phyloP scores from a whole-genome alignment of 2,888 invertebrate species.

The Drosophila quinaria region DNA sequence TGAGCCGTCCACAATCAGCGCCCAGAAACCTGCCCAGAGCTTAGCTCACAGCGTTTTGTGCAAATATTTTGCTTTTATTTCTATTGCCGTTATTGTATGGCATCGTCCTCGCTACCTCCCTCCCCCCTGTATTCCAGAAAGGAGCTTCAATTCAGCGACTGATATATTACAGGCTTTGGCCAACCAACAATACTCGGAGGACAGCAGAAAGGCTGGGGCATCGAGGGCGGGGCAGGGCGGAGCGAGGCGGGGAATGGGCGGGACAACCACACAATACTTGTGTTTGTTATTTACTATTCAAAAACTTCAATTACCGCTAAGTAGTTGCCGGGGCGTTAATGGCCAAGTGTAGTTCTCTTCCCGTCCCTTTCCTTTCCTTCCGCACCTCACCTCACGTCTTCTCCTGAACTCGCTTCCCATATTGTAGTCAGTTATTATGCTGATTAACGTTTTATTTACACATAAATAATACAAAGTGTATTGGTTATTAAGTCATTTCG shows the following conservation, averaged over 20 bases:
- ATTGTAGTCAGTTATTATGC: conserved; percentile 49
- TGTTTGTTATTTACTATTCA: conserved; percentile 70
- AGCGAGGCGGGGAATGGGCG: background rate
- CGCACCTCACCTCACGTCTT: background rate
- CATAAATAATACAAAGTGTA: conserved; percentile 64
- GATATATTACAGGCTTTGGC: conserved; percentile 49
- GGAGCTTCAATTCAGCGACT: conserved; percentile 14
- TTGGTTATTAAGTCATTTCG: conserved; percentile 71
- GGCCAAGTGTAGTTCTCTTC: conserved; percentile 14
- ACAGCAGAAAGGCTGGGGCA: background rate
- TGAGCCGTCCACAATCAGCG: conserved; percentile 74
- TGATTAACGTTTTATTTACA: conserved; percentile 69
- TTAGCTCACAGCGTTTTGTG: conserved; percentile 37
- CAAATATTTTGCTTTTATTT: conserved; percentile 44
- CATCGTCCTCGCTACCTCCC: background rate
- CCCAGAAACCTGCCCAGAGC: conserved; percentile 14
- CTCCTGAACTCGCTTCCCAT: background rate
- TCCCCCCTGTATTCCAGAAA: background rate
- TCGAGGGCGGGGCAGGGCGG: background rate
- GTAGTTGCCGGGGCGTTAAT: conserved; percentile 59
- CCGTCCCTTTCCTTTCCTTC: no score
- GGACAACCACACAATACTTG: conserved; percentile 16
- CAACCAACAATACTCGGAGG: conserved; percentile 23
- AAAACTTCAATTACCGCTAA: conserved; percentile 76
- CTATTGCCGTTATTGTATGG: conserved; percentile 37